Base-by-base conservation (phyloP, 2,888 invertebrate genomes). In the Brenthis ino region DNA sequence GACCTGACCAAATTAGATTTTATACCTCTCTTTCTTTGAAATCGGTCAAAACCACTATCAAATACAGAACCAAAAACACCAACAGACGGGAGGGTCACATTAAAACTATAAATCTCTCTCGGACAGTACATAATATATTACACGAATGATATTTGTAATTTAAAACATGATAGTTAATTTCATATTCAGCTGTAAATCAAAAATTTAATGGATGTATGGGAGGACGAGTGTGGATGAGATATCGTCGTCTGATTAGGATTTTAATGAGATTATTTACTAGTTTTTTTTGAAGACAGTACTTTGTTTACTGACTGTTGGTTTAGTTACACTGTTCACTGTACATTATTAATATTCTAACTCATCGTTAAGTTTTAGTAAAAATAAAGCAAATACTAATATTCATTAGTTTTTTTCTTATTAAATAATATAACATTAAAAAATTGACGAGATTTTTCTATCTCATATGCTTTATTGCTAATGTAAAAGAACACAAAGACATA, bases 111-210 rank as follows among this genome's bases (percentile, higher is more conserved):
- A 85, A 85, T 85, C 82, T 76, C 72, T 28, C 69, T 74, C 75
- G 73, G 79, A 78, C 80, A 81, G 79, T 78, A 77, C 78, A 79
- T 76, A 79, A 79, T 78, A 79, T 78, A 80, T 79, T 80, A 80
- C 75, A 77, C 76, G 78, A 81, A 84, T 82, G 80, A 85, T 85
- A 85, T 85, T 83, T 83, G 84, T 85, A 85, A 85, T 85, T 84
- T 84, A 84, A 81, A 83, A 82, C 80, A 79, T 77, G 79, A 82
- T 84, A 81, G 83, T 83, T 84, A 83, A 83, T 79, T 83, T 82
- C 78, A 80, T 79, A 82, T 82, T 79, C 79, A 75, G 72, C 70
- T 70, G 82, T 85, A 85, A 85, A 85, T 85, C 85, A 85, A 72
- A 72, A 61, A 73, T 77, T 78, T 81, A 83, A 82, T 82, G 79